Evolutionary conservation across 1,140 invertebrate genomes (phyloP).

Genomic region (Scaptomyza hsui): DNA sequence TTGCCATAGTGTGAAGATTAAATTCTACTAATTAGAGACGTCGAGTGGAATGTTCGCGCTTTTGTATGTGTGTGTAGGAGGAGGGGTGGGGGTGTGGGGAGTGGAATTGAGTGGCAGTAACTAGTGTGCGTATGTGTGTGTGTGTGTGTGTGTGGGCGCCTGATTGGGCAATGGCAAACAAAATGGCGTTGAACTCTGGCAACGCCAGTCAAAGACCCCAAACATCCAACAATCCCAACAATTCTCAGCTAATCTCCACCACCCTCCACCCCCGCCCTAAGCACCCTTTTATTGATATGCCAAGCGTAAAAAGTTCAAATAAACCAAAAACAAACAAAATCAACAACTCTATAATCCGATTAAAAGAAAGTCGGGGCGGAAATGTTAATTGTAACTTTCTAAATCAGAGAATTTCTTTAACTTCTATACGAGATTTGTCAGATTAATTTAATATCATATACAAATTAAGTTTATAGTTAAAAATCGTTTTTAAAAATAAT

Average conservation of each 20-base stretch:
- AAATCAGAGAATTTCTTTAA: too few relatives aligned
- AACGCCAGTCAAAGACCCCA: conserved; percentile 48
- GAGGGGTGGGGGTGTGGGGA: neutral
- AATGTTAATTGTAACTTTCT: too few relatives aligned
- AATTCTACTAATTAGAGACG: conserved; percentile 83
- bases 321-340: conserved; percentile 62
- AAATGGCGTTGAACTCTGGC: conserved; percentile 69
- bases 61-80: conserved; percentile 46
- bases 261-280: conserved; percentile 15
- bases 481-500: too few relatives aligned
- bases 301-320: conserved; percentile 66
- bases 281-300: conserved; percentile 61
- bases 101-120: conserved; percentile 14
- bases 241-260: neutral
- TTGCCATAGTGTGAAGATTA: conserved; percentile 83
- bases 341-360: conserved; percentile 16
- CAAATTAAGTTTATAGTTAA: too few relatives aligned
- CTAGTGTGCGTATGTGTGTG: conserved; percentile 27
- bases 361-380: too few relatives aligned
- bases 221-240: conserved; percentile 25
- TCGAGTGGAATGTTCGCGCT: conserved; percentile 80
- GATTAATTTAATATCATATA: too few relatives aligned
- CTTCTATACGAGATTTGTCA: too few relatives aligned
- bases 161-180: conserved; percentile 57
- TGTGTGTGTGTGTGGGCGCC: conserved; percentile 39